A percentile compares a stretch with the other conserved stretches of the same genome.
These are phyloP conservation scores for Chaetogeoica ovagalla DNA, from an alignment of 2,888 invertebrate genomes.

Conservation along the genomic window DNA sequence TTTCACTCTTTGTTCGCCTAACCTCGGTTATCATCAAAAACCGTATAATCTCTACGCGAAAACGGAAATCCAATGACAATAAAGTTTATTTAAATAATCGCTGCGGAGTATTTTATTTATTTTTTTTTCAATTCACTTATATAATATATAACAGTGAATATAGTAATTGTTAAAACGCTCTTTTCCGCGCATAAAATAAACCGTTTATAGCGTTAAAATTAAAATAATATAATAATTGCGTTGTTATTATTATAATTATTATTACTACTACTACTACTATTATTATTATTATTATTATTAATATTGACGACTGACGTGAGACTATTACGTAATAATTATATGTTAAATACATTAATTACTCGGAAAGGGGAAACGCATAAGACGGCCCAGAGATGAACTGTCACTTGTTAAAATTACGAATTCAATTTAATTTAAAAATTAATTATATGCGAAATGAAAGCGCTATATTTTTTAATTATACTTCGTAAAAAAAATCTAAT, in stretches of 20 bases:
- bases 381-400: slow-evolving; percentile 25
- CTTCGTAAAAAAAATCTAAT: slow-evolving; percentile 34
- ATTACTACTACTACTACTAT: too few relatives aligned
- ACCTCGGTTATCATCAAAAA: too few relatives aligned
- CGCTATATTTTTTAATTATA: slow-evolving; percentile 39
- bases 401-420: slow-evolving; percentile 35
- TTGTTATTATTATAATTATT: too few relatives aligned
- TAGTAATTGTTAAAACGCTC: not conserved
- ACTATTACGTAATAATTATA: not conserved
- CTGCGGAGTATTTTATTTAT: too few relatives aligned
- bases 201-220: slow-evolving; percentile 13
- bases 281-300: not conserved
- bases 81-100: too few relatives aligned
- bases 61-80: too few relatives aligned
- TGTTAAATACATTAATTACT: slow-evolving; percentile 7
- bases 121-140: too few relatives aligned
- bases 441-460: slow-evolving; percentile 22
- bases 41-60: too few relatives aligned
- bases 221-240: slow-evolving; percentile 36
- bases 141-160: not conserved
- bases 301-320: slow-evolving; percentile 20
- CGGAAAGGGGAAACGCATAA: not conserved
- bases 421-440: slow-evolving; percentile 34
- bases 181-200: not conserved
- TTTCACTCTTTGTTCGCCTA: too few relatives aligned